phyloP scores from a whole-genome alignment of 2,113 vertebrate genomes.

The Pelodiscus sinensis region DNA sequence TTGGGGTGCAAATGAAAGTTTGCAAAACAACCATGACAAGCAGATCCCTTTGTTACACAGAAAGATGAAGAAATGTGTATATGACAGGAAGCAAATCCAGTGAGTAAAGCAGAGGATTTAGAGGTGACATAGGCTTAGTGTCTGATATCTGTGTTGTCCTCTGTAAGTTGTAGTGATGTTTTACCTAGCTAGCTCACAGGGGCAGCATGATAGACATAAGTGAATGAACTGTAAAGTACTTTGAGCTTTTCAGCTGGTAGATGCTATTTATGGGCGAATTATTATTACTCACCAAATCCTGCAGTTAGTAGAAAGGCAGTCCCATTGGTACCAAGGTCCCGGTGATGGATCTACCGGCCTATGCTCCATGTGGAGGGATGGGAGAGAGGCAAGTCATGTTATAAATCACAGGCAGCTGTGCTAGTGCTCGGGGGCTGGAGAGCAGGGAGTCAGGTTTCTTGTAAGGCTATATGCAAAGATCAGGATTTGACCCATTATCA shows the following conservation, averaged over 20 bases:
- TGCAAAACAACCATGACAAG: not conserved
- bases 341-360: not conserved
- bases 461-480: not conserved
- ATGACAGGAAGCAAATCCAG: accelerated
- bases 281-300: not conserved
- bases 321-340: no score
- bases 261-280: no score
- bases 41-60: accelerated
- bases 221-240: no score
- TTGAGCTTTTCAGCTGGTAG: no score
- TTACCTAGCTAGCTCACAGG: not conserved
- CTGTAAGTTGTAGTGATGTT: not conserved
- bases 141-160: accelerated
- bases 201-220: no score
- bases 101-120: accelerated
- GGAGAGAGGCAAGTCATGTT: not conserved
- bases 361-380: not conserved
- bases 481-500: accelerated
- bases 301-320: not conserved
- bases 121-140: not conserved
- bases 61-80: not conserved
- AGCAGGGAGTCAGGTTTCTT: not conserved
- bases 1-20: accelerated
- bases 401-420: not conserved
- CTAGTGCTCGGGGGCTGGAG: not conserved